These are phyloP conservation scores for Malurus melanocephalus DNA, from an alignment of 2,113 vertebrate species.

Conservation along the genomic window DNA sequence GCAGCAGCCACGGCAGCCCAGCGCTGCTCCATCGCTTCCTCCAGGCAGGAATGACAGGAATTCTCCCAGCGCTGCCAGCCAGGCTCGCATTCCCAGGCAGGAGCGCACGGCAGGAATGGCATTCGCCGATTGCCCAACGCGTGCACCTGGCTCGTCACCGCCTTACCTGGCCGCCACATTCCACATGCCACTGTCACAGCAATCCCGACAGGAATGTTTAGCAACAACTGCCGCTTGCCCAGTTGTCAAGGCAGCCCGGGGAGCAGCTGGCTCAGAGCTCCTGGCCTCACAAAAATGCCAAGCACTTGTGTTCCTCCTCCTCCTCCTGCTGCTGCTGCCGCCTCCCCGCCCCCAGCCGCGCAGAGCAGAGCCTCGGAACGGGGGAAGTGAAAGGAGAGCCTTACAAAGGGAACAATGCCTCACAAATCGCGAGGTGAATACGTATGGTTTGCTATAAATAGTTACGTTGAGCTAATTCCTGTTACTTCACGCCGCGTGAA, in stretches of 20 bases:
- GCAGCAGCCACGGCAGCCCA: slow-evolving; percentile 55
- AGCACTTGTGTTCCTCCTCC: background rate
- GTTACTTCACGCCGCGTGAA: background rate
- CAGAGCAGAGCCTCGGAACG: background rate
- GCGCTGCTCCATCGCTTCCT: slow-evolving; percentile 60
- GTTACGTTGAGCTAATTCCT: slow-evolving; percentile 14
- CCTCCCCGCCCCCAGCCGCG: background rate
- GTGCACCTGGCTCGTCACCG: background rate
- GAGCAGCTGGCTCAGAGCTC: slow-evolving; percentile 42
- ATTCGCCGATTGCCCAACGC: slow-evolving; percentile 12
- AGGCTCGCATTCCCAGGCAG: slow-evolving; percentile 34
- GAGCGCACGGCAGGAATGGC: background rate
- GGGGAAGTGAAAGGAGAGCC: background rate
- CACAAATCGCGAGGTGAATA: background rate
- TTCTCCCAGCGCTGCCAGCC: slow-evolving; percentile 59
- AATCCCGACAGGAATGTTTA: background rate
- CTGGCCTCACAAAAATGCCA: slow-evolving; percentile 22
- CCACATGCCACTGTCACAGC: background rate
- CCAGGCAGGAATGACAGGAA: slow-evolving; percentile 76
- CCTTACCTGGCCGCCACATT: slow-evolving; percentile 44
- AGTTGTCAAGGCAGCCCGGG: slow-evolving; percentile 25
- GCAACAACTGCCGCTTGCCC: background rate
- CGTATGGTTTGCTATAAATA: slow-evolving; percentile 12
- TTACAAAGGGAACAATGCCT: background rate
- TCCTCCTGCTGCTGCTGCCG: background rate